These are phyloP conservation scores for Girardia tigrina DNA, from an alignment of 2,888 invertebrate genomes.

Conservation along the genomic window DNA sequence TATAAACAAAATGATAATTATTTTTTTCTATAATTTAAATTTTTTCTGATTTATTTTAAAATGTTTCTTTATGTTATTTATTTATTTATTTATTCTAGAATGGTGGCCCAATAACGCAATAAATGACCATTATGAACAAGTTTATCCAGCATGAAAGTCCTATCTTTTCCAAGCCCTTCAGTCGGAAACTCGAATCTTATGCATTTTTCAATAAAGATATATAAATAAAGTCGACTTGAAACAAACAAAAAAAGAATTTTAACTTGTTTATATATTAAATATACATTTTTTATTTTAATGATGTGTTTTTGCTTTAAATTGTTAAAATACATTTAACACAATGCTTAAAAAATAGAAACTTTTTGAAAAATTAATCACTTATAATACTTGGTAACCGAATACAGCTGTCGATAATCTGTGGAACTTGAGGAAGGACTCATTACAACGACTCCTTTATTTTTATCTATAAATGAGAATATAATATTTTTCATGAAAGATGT, in stretches of 20 bases:
- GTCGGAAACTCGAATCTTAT: neutral
- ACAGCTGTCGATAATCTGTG: too few species aligned
- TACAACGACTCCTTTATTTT: too few species aligned
- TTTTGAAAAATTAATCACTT: too few species aligned
- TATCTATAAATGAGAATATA: too few species aligned
- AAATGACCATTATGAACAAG: constrained; percentile 16
- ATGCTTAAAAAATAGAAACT: too few species aligned
- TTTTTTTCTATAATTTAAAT: neutral
- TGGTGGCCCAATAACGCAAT: constrained; percentile 16
- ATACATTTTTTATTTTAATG: neutral
- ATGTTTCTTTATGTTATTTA: neutral
- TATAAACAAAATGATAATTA: too few species aligned
- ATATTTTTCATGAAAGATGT: too few species aligned
- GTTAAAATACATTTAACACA: too few species aligned
- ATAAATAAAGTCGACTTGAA: neutral
- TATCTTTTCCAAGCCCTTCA: neutral
- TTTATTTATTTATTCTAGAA: neutral
- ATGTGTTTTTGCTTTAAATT: too few species aligned
- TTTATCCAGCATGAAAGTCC: neutral
- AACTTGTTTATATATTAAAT: neutral
- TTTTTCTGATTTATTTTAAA: neutral
- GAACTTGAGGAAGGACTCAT: too few species aligned
- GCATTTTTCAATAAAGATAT: constrained; percentile 14
- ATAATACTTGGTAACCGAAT: too few species aligned
- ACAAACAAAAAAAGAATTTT: neutral